These are phyloP conservation scores for Clamator glandarius DNA, from an alignment of 2,797 vertebrate species.

Conservation along the genomic window DNA sequence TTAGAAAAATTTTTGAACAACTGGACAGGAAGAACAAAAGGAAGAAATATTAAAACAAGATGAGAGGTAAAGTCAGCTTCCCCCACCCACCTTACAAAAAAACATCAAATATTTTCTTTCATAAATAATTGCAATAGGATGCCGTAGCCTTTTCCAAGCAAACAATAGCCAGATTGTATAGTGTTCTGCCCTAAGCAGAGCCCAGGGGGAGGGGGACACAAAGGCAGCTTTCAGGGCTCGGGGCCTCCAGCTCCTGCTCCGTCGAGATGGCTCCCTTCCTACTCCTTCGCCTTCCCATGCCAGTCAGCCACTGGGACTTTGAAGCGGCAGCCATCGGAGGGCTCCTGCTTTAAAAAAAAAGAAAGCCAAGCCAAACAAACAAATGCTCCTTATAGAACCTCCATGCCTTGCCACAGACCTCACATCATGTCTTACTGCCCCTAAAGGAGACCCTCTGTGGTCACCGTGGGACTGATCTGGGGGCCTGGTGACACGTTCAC, in stretches of 20 bases:
- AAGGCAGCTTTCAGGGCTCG: slow-evolving; percentile 84
- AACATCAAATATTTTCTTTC: slow-evolving; percentile 88
- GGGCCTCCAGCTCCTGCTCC: slow-evolving; percentile 62
- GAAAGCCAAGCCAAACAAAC: not conserved
- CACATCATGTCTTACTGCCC: not conserved
- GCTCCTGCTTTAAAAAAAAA: not conserved
- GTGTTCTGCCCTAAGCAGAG: slow-evolving; percentile 81
- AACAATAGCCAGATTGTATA: slow-evolving; percentile 90
- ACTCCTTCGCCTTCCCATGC: not conserved
- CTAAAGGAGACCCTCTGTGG: not conserved
- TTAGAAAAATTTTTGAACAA: not conserved
- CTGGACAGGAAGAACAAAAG: slow-evolving; percentile 15
- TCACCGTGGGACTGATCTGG: not conserved
- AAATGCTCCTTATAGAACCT: not conserved
- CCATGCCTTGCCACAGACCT: slow-evolving; percentile 71
- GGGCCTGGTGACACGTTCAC: not conserved
- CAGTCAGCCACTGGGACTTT: not conserved
- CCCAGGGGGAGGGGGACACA: slow-evolving; percentile 74
- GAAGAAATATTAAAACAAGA: slow-evolving; percentile 5
- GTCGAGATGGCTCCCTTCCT: not conserved
- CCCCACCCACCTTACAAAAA: slow-evolving; percentile 70
- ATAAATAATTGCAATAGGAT: slow-evolving; percentile 92
- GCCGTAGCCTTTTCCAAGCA: slow-evolving; percentile 81
- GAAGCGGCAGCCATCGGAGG: not conserved
- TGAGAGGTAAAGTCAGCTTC: slow-evolving; percentile 44